Evolutionary conservation across 2,888 invertebrate species (phyloP).

Genomic region (Eudemis profundana): DNA sequence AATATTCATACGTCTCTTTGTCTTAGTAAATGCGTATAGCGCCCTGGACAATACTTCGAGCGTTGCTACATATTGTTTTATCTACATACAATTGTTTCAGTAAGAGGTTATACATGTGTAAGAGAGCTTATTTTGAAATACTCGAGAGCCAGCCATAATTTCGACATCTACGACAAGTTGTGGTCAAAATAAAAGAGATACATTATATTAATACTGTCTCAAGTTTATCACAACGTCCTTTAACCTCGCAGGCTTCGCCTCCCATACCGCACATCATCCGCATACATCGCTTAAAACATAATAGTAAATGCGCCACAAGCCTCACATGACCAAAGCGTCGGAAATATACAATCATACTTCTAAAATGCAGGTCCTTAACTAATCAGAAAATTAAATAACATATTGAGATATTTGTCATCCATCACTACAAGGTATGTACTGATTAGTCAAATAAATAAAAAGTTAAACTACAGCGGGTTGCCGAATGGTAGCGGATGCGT

Average conservation of each 20-base stretch:
- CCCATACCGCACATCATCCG: conserved; percentile 1
- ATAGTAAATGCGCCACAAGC: conserved; percentile 81
- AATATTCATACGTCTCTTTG: conserved; percentile 1
- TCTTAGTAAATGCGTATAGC: conserved; percentile 1
- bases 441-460: conserved; percentile 62
- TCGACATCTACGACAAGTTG: conserved; percentile 38
- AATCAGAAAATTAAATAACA: conserved; percentile 43
- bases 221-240: conserved; percentile 50
- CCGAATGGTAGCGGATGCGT: conserved; percentile 62
- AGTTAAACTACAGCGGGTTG: conserved; percentile 45
- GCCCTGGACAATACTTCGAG: conserved; percentile 1
- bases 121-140: conserved; percentile 44
- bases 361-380: conserved; percentile 37
- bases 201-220: conserved; percentile 62
- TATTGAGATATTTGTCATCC: conserved; percentile 56
- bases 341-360: conserved; percentile 36
- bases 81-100: conserved; percentile 33
- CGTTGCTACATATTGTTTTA: conserved; percentile 22
- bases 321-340: conserved; percentile 73
- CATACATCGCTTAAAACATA: conserved; percentile 55
- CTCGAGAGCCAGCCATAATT: conserved; percentile 42
- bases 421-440: conserved; percentile 53
- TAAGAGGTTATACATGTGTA: conserved; percentile 28
- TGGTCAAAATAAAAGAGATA: conserved; percentile 47
- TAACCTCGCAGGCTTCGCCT: conserved; percentile 20